Evolutionary conservation across 2,113 vertebrate genomes (phyloP).

Genomic region (Tupaia tana): DNA sequence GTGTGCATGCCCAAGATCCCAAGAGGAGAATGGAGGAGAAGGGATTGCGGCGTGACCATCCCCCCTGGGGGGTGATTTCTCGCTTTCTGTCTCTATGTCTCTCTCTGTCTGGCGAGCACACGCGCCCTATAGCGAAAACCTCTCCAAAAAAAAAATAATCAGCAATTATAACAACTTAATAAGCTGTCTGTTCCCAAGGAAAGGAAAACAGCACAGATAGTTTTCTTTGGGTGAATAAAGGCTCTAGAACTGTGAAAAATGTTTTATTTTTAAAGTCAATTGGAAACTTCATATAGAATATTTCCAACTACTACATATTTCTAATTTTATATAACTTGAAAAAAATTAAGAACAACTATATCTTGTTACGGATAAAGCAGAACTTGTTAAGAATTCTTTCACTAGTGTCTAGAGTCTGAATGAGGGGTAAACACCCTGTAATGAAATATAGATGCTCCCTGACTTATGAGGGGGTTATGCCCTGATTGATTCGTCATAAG

Average conservation of each 20-base stretch:
- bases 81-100: too few species aligned
- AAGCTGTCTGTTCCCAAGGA: background rate
- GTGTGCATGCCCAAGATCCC: too few species aligned
- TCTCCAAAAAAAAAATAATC: too few species aligned
- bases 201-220: background rate
- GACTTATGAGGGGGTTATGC: too few species aligned
- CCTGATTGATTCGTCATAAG: too few species aligned
- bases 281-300: background rate
- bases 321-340: constrained; percentile 40
- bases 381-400: background rate
- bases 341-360: constrained; percentile 32
- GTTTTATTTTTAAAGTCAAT: background rate
- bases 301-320: background rate
- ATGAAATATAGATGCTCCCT: background rate
- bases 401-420: background rate
- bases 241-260: background rate
- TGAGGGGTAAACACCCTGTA: background rate
- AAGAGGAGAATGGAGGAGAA: too few species aligned
- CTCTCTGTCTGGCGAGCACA: too few species aligned
- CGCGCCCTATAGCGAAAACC: too few species aligned
- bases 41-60: too few species aligned
- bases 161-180: background rate
- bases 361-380: background rate
- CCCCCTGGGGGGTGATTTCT: too few species aligned
- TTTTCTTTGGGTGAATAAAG: background rate